phyloP scores from a whole-genome alignment of 2,888 invertebrate genomes.

The Mesorhabditis spiculigera region DNA sequence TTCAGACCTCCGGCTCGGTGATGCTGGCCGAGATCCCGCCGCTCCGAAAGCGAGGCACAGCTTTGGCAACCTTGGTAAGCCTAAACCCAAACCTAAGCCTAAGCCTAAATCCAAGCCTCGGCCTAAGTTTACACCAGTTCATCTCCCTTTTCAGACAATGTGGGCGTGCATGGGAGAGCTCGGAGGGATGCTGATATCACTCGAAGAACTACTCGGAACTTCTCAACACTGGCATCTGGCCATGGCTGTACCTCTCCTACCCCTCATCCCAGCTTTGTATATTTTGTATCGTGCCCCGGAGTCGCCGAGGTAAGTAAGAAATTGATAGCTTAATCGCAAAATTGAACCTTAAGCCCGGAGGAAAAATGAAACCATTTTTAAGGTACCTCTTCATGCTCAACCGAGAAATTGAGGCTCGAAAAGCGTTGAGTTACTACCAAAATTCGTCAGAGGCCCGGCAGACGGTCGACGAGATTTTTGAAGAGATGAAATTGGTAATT shows the following conservation, averaged over 20 bases:
- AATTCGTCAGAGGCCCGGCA: conserved; percentile 23
- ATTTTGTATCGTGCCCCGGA: conserved; percentile 40
- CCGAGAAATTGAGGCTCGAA: conserved; percentile 29
- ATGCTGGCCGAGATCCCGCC: conserved; percentile 51
- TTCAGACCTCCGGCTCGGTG: conserved; percentile 48
- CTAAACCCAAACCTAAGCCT: no score
- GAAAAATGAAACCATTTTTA: no score
- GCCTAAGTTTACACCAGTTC: no score
- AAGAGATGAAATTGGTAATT: conserved; percentile 6
- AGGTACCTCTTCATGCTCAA: conserved; percentile 35
- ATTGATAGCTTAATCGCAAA: no score
- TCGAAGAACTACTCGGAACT: conserved; percentile 39
- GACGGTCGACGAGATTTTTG: conserved; percentile 23
- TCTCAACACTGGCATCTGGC: conserved; percentile 40
- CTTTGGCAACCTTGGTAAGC: conserved; percentile 40
- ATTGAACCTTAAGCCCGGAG: no score
- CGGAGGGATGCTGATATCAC: conserved; percentile 41
- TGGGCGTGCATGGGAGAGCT: conserved; percentile 54
- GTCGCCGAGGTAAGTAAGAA: conserved; percentile 45
- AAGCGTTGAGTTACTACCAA: conserved; percentile 43
- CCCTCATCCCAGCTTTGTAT: conserved; percentile 33
- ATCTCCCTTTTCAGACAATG: no score
- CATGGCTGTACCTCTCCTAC: conserved; percentile 38
- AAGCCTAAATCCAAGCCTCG: no score
- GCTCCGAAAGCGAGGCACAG: conserved; percentile 38